Conservation (phyloP, 2,113 vertebrate species). For the Charadrius vociferus region DNA sequence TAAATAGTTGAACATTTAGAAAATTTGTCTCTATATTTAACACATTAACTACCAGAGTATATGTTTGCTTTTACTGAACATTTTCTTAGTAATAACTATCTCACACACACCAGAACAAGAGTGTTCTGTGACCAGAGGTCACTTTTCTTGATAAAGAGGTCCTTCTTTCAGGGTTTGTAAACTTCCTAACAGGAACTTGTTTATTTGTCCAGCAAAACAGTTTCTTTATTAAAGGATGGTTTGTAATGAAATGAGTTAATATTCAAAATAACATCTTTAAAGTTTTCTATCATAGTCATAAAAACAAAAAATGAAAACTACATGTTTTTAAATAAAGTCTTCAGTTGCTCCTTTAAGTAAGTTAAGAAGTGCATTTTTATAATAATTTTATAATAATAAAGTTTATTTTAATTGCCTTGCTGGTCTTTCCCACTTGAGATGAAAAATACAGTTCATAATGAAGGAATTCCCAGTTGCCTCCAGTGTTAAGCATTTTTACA, state of each 20-base stretch:
- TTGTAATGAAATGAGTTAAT: background rate
- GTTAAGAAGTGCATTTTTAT: background rate
- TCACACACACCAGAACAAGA: background rate
- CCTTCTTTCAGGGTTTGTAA: background rate
- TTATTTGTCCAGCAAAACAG: background rate
- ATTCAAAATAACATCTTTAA: background rate
- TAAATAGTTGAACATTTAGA: background rate
- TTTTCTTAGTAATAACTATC: background rate
- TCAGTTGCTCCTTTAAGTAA: background rate
- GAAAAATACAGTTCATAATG: background rate
- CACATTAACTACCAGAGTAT: background rate
- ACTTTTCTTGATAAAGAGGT: background rate
- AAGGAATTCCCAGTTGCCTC: background rate
- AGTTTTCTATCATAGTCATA: background rate
- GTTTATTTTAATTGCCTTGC: background rate
- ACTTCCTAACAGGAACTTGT: background rate
- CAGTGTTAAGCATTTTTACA: background rate
- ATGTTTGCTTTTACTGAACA: background rate
- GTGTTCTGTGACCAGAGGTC: background rate
- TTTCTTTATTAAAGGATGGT: background rate
- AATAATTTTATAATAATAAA: background rate
- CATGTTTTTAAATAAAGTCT: background rate
- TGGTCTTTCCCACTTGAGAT: background rate
- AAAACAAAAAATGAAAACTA: background rate
- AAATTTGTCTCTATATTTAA: background rate